A percentile compares a stretch with the other conserved stretches of the same genome.
phyloP scores from a whole-genome alignment of 2,113 vertebrate genomes.

The Hippocampus barbouri region DNA sequence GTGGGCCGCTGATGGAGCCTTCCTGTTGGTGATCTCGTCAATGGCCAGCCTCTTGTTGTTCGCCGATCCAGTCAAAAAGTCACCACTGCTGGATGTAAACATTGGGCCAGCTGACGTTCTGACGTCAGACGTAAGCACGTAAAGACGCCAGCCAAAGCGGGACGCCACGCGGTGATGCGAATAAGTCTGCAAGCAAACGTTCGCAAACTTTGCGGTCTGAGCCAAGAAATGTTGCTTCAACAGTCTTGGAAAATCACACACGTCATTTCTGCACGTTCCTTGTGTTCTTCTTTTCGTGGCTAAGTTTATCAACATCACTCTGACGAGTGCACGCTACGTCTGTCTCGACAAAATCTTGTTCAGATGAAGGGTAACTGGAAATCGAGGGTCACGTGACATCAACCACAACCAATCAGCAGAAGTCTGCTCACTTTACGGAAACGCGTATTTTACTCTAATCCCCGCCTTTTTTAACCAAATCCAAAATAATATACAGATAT shows the following conservation, averaged over 20 bases:
- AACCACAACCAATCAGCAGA: neutral
- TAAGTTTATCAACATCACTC: neutral
- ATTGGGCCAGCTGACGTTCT: constrained; percentile 72
- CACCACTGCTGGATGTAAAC: constrained; percentile 73
- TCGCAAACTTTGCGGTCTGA: no score
- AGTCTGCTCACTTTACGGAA: no score
- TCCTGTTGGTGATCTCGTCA: neutral
- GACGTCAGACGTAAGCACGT: constrained; percentile 67
- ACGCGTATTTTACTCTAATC: no score
- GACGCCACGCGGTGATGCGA: neutral
- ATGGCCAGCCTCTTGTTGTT: constrained; percentile 26
- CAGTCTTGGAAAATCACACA: neutral
- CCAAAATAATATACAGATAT: no score
- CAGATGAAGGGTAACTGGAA: neutral
- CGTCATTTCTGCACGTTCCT: neutral
- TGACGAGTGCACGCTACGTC: neutral
- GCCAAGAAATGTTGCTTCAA: neutral
- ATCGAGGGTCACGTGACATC: neutral
- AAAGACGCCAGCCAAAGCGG: neutral
- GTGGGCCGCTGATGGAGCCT: neutral
- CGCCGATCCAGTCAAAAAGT: constrained; percentile 24
- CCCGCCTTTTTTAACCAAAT: no score
- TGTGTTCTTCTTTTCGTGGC: neutral
- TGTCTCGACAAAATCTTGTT: neutral
- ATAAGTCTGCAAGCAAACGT: neutral